Percentiles rank a stretch among this genome's conserved stretches.
phyloP scores from a whole-genome alignment of 2,113 vertebrate species.

The Catharus bicknelli region DNA sequence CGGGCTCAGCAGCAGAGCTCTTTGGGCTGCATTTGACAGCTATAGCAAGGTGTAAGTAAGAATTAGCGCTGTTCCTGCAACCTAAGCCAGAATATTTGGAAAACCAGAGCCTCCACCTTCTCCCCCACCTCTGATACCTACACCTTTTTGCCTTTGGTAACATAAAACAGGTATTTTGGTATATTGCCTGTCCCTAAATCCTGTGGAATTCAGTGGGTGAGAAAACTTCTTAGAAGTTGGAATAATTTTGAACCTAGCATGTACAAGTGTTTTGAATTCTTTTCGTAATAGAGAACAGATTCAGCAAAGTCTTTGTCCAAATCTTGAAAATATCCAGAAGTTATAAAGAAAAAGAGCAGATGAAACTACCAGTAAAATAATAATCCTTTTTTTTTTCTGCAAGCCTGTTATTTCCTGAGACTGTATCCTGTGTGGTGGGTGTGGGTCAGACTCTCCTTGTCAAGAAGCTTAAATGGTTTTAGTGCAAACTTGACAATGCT shows the following conservation, averaged over 20 bases:
- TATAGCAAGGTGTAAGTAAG: background rate
- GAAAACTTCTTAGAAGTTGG: background rate
- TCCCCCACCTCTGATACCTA: background rate
- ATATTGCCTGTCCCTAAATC: background rate
- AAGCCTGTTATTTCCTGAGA: constrained; percentile 8
- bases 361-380: background rate
- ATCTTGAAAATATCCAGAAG: background rate
- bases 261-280: background rate
- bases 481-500: background rate
- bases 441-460: background rate
- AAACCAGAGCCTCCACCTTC: background rate
- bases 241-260: background rate
- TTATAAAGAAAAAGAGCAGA: background rate
- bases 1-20: background rate
- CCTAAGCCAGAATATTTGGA: background rate
- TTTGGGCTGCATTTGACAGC: background rate
- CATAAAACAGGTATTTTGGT: background rate
- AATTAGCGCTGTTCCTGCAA: constrained; percentile 20
- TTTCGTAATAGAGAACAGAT: background rate
- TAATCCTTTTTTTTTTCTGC: constrained; percentile 19
- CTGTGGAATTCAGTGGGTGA: background rate
- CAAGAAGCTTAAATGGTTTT: background rate
- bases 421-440: background rate
- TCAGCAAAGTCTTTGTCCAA: background rate
- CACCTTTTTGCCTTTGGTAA: background rate